A percentile compares a stretch with the other conserved stretches of the same genome.
phyloP scores from a whole-genome alignment of 2,113 vertebrate genomes.

The Ageneiosus marmoratus region DNA sequence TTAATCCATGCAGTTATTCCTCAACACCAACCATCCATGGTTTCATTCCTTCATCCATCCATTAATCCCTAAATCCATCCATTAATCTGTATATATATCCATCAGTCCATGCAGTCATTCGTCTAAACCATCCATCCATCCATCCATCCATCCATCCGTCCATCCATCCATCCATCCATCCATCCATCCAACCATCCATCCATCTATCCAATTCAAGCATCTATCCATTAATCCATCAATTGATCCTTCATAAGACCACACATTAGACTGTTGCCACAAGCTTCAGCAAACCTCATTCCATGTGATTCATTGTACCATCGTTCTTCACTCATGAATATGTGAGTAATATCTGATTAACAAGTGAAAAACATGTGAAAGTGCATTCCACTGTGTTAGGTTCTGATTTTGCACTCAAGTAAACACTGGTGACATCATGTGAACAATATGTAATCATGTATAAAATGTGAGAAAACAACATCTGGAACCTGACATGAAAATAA shows the following conservation, averaged over 20 bases:
- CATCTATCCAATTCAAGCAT: background rate
- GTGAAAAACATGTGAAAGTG: background rate
- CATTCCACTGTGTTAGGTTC: background rate
- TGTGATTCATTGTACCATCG: background rate
- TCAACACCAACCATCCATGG: too few species aligned
- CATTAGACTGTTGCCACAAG: background rate
- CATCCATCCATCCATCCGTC: too few species aligned
- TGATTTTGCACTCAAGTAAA: background rate
- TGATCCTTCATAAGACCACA: too few species aligned
- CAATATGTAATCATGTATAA: background rate
- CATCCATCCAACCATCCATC: background rate
- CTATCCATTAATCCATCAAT: too few species aligned
- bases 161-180: background rate
- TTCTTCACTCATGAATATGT: background rate
- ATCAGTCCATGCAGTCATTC: too few species aligned
- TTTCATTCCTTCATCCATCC: too few species aligned
- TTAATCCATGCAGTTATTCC: too few species aligned
- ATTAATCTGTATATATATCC: too few species aligned
- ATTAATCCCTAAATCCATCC: too few species aligned
- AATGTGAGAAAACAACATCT: background rate
- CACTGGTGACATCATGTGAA: background rate
- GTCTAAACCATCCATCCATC: too few species aligned
- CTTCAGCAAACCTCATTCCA: background rate
- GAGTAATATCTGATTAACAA: background rate
- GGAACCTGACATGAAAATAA: background rate